Base-by-base conservation (phyloP, 2,888 invertebrate species). In the Ptychoptera contaminata region DNA sequence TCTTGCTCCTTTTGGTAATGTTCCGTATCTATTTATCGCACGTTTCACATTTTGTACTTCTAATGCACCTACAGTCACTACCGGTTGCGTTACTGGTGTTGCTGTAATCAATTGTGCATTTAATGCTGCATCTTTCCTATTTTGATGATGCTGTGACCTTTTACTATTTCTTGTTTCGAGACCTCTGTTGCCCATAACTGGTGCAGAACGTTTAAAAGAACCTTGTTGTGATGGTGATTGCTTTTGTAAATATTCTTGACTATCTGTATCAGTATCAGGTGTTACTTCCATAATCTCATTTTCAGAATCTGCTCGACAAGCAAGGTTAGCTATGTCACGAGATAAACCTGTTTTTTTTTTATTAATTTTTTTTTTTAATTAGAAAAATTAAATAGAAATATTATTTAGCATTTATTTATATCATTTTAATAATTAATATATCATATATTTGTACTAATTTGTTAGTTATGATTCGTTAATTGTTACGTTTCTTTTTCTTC, bases 31-130 rank as follows among this genome's bases (percentile, higher is more conserved):
- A 66, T 90, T 93, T 52, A 90, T 90, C 39, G 92, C 92, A 52
- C 90, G 79, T 58, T 90, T 85, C 43, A 94, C 93, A 68, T 94
- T 94, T 68, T 91, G 88, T 51, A 92, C 91, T 67, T 94, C 94
- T 53, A 94, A 71, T 16, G 93, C 91, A 44, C 91, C 93, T 49
- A 93, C 86, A 55, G 87, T 84, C 31, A 86, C 79, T 54, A 73
- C 73, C 47, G 59, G 63, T 16, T 32, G 16, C n/a, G 32, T 8
- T 3, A 51, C 47, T 2, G 49, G 50, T 5, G 52, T 51, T 42
- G 37, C 16, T 31, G 42, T 38, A 16, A 37, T 39, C 46, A 51
- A 32, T 50, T 39, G 62, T 57, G 73, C 72, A 61, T 74, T 74
- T 40, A 71, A 68, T 43, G 72, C 70, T 55, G 71, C 72, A 36